Conservation (phyloP, 2,113 vertebrate genomes). For the Vireo altiloquus region DNA sequence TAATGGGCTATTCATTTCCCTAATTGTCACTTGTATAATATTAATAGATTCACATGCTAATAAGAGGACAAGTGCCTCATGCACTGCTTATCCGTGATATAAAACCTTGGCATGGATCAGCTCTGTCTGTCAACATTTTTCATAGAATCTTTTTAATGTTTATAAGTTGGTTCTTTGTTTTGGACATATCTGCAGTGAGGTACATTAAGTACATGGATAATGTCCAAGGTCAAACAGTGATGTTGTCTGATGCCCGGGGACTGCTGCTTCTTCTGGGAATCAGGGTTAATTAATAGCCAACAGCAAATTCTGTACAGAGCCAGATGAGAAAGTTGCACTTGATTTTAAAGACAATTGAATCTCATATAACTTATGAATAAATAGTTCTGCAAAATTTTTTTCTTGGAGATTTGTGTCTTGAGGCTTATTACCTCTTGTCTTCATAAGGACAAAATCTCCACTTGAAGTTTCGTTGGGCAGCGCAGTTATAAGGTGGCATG, state of each 20-base stretch:
- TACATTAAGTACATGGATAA: neutral
- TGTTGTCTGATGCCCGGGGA: neutral
- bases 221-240: neutral
- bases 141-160: neutral
- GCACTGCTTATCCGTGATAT: neutral
- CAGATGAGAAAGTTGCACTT: neutral
- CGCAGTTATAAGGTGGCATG: neutral
- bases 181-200: neutral
- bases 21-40: constrained; percentile 35
- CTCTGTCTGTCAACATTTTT: constrained; percentile 1
- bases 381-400: neutral
- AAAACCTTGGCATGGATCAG: neutral
- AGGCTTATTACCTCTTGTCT: neutral
- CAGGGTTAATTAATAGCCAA: neutral
- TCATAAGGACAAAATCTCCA: neutral
- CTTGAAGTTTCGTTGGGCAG: neutral
- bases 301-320: neutral
- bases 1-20: constrained; percentile 27
- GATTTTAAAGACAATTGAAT: neutral
- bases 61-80: neutral
- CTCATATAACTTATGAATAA: neutral
- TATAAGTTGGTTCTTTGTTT: neutral
- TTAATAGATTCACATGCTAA: constrained; percentile 28
- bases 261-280: neutral
- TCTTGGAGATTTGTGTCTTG: neutral